A percentile compares a stretch with the other conserved stretches of the same genome.
Conservation (phyloP, 2,113 vertebrate genomes). For the Ia io region DNA sequence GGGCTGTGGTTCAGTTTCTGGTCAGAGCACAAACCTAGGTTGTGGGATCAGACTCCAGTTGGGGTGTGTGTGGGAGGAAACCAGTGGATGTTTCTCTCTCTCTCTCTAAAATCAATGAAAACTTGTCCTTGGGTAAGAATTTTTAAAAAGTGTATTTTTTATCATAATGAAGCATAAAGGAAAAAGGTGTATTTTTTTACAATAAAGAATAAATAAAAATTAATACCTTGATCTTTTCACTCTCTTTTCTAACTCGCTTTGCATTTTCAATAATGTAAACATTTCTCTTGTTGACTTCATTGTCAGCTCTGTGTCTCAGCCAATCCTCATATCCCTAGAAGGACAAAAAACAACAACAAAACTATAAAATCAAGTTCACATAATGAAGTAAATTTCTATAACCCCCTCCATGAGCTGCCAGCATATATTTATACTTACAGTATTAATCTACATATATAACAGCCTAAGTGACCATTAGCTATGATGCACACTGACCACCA, state of each 20-base stretch:
- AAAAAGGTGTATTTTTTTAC: neutral
- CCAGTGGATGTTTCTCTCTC: neutral
- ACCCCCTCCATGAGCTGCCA: neutral
- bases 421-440: slow-evolving; percentile 5
- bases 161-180: neutral
- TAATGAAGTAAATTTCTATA: slow-evolving; percentile 11
- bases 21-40: neutral
- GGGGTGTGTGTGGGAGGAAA: neutral
- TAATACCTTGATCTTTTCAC: slow-evolving; percentile 95
- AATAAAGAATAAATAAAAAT: slow-evolving; percentile 1
- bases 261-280: slow-evolving; percentile 92
- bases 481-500: too few relatives aligned
- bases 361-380: neutral
- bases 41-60: neutral
- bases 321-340: slow-evolving; percentile 98
- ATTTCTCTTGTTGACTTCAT: slow-evolving; percentile 95
- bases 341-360: slow-evolving; percentile 52
- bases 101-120: neutral
- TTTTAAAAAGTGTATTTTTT: neutral
- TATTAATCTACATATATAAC: neutral
- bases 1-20: neutral
- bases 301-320: slow-evolving; percentile 97
- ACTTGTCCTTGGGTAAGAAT: neutral
- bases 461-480: too few relatives aligned
- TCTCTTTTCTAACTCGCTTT: slow-evolving; percentile 87